phyloP scores from a whole-genome alignment of 1,140 invertebrate species.

The Dermatophagoides farinae region DNA sequence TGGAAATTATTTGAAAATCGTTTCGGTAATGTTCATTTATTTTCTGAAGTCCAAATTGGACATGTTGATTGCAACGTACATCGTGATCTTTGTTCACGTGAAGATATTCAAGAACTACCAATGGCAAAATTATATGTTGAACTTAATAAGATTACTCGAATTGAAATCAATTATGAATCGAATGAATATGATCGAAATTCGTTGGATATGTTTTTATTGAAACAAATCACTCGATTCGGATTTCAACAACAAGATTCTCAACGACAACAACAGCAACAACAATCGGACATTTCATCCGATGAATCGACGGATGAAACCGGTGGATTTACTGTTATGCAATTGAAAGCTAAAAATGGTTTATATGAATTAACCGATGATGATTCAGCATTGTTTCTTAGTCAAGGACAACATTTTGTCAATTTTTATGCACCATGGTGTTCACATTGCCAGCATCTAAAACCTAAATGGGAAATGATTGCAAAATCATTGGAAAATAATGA shows the following conservation, averaged over 20 bases:
- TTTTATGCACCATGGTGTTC: conserved; percentile 3
- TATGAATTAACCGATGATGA: neutral
- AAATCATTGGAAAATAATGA: neutral
- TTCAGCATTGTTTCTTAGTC: neutral
- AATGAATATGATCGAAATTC: neutral
- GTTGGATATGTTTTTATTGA: neutral
- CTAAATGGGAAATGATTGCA: neutral
- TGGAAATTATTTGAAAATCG: neutral
- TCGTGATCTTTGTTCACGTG: neutral
- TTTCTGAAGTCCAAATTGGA: neutral
- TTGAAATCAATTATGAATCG: neutral
- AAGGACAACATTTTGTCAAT: neutral
- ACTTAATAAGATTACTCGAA: neutral
- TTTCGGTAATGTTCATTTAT: neutral
- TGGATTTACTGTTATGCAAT: neutral
- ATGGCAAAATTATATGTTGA: neutral
- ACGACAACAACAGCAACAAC: neutral
- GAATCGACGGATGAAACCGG: neutral
- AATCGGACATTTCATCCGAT: neutral
- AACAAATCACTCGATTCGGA: neutral
- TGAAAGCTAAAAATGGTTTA: neutral
- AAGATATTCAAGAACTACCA: neutral
- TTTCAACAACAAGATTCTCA: too few relatives aligned
- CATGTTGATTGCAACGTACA: neutral
- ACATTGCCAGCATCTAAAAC: neutral